A percentile compares a stretch with the other conserved stretches of the same genome.
phyloP scores from a whole-genome alignment of 1,140 invertebrate species.

The Teleogryllus occipitalis region DNA sequence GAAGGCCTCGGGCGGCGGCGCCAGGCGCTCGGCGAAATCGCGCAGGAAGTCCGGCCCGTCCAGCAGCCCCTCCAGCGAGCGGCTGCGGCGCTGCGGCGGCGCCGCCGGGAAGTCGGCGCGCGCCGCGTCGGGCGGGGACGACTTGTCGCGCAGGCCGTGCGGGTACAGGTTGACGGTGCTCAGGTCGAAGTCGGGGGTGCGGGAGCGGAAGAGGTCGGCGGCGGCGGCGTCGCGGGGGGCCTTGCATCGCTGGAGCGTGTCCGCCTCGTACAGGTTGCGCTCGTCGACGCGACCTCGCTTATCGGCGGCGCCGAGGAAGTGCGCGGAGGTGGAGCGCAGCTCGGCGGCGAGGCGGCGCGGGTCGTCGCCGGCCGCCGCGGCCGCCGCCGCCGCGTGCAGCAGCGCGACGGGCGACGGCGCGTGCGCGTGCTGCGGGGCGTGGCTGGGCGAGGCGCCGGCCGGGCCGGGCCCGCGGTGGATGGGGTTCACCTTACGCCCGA shows the following conservation, averaged over 20 bases:
- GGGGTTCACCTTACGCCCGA: constrained; percentile 70
- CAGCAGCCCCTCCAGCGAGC: constrained; percentile 55
- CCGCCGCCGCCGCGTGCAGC: constrained; percentile 32
- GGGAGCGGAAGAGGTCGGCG: background rate
- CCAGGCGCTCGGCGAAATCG: background rate
- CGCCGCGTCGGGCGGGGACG: background rate
- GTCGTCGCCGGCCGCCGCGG: constrained; percentile 39
- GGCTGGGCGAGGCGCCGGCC: constrained; percentile 19
- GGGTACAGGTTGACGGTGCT: constrained; percentile 41
- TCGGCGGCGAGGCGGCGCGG: constrained; percentile 46
- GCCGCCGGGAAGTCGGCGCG: background rate
- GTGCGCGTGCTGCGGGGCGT: constrained; percentile 32
- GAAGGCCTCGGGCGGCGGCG: background rate
- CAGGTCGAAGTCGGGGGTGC: constrained; percentile 26
- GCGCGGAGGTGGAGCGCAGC: constrained; percentile 54
- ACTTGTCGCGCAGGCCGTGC: constrained; percentile 37
- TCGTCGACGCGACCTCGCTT: constrained; percentile 48
- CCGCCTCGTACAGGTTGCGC: constrained; percentile 67
- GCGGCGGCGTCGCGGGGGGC: constrained; percentile 16
- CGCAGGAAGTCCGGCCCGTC: constrained; percentile 42
- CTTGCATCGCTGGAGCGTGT: constrained; percentile 51
- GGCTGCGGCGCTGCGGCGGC: constrained; percentile 32
- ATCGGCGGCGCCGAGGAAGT: constrained; percentile 49
- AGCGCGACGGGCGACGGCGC: constrained; percentile 45
- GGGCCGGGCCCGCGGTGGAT: constrained; percentile 37